These are phyloP conservation scores for Chionodraco myersi DNA, from an alignment of 2,113 vertebrate species.

Conservation along the genomic window DNA sequence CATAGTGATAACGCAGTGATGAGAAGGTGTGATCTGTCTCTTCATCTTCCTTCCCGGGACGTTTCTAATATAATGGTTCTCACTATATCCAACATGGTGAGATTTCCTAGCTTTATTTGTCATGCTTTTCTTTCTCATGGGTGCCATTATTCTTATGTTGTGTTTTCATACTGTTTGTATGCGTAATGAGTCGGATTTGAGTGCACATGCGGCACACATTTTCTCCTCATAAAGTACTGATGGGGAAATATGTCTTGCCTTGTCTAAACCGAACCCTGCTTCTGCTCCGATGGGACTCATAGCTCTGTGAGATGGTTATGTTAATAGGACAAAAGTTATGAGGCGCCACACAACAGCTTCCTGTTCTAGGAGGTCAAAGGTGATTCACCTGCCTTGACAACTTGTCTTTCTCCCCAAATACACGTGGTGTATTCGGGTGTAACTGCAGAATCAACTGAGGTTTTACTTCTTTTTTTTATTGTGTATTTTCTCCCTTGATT, in stretches of 20 bases:
- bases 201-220: conserved; percentile 27
- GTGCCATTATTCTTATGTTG: conserved; percentile 72
- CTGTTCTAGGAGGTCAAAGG: conserved; percentile 41
- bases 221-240: conserved; percentile 43
- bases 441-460: conserved; percentile 57
- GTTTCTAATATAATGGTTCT: conserved; percentile 42
- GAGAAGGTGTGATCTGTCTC: conserved; percentile 42
- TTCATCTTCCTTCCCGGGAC: conserved; percentile 55
- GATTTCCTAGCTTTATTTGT: conserved; percentile 61
- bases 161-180: conserved; percentile 52
- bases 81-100: conserved; percentile 43
- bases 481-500: conserved; percentile 72
- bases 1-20: conserved; percentile 67
- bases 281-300: conserved; percentile 37
- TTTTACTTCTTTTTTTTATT: conserved; percentile 57
- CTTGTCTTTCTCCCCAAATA: conserved; percentile 44
- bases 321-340: conserved; percentile 33
- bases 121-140: conserved; percentile 55
- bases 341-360: conserved; percentile 45
- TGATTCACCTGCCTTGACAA: conserved; percentile 58
- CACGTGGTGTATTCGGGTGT: conserved; percentile 63
- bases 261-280: conserved; percentile 59
- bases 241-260: conserved; percentile 47
- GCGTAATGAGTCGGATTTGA: conserved; percentile 41
- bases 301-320: conserved; percentile 32